These are phyloP conservation scores for Caenorhabditis afra DNA, from an alignment of 2,888 invertebrate genomes.

Conservation along the genomic window DNA sequence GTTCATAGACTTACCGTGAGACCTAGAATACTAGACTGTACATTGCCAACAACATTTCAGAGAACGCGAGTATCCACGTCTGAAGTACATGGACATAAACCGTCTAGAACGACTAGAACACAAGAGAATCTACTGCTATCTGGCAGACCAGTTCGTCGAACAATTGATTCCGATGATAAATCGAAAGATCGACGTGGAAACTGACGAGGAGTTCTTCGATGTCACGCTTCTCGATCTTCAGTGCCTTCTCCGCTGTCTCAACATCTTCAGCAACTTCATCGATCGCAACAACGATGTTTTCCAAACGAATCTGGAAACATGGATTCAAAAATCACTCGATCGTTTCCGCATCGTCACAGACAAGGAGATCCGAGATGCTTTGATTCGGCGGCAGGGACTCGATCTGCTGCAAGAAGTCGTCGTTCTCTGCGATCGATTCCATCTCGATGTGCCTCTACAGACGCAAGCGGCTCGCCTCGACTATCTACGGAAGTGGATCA, in stretches of 20 bases:
- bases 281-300: slow-evolving; percentile 25
- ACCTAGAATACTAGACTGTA: background rate
- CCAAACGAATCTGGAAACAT: slow-evolving; percentile 27
- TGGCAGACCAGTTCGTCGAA: slow-evolving; percentile 27
- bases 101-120: slow-evolving; percentile 34
- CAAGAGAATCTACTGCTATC: slow-evolving; percentile 37
- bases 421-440: slow-evolving; percentile 45
- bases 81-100: slow-evolving; percentile 32
- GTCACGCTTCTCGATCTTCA: slow-evolving; percentile 38
- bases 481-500: slow-evolving; percentile 56
- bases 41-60: background rate
- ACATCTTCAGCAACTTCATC: slow-evolving; percentile 32
- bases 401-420: slow-evolving; percentile 47
- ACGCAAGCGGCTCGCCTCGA: slow-evolving; percentile 43
- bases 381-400: slow-evolving; percentile 41
- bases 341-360: slow-evolving; percentile 43
- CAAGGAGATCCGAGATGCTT: slow-evolving; percentile 51
- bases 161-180: slow-evolving; percentile 35
- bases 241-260: slow-evolving; percentile 32
- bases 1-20: slow-evolving; percentile 25
- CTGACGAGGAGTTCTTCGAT: slow-evolving; percentile 27
- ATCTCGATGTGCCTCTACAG: slow-evolving; percentile 28
- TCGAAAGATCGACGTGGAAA: slow-evolving; percentile 7
- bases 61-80: slow-evolving; percentile 30
- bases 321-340: slow-evolving; percentile 34